A percentile compares a stretch with the other conserved stretches of the same genome.
These are phyloP conservation scores for Tetranychus piercei DNA, from an alignment of 2,888 invertebrate genomes.

Conservation along the genomic window DNA sequence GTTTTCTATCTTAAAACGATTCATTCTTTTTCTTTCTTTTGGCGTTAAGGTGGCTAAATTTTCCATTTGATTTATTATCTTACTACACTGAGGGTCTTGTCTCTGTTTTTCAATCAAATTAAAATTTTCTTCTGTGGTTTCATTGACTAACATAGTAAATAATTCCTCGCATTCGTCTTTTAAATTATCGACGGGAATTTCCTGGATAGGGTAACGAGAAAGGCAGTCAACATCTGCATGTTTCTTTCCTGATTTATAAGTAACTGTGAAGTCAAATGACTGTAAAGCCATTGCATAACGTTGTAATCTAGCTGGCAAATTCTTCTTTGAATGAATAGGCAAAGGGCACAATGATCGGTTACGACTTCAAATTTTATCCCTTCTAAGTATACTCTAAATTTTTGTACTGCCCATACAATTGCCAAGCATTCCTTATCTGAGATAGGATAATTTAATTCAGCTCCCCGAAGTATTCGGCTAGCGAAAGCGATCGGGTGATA, in stretches of 20 bases:
- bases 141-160: too few relatives aligned
- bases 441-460: constrained; percentile 31
- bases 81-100: too few relatives aligned
- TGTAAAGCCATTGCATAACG: constrained; percentile 24
- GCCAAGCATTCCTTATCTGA: constrained; percentile 34
- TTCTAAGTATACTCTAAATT: not conserved
- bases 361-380: not conserved
- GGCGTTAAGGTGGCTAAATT: too few relatives aligned
- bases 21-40: too few relatives aligned
- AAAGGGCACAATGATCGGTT: constrained; percentile 7
- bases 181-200: too few relatives aligned
- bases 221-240: constrained; percentile 24
- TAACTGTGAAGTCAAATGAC: constrained; percentile 19
- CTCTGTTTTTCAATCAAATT: too few relatives aligned
- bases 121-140: too few relatives aligned
- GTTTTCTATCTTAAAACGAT: too few relatives aligned
- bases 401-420: constrained; percentile 27
- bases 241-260: not conserved
- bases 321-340: not conserved
- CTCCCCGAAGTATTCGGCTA: constrained; percentile 29
- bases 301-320: constrained; percentile 16
- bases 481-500: constrained; percentile 28
- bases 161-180: too few relatives aligned
- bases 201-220: constrained; percentile 7
- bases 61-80: too few relatives aligned